Evolutionary conservation across 2,797 vertebrate species (phyloP).

Genomic region (Platalea minor): DNA sequence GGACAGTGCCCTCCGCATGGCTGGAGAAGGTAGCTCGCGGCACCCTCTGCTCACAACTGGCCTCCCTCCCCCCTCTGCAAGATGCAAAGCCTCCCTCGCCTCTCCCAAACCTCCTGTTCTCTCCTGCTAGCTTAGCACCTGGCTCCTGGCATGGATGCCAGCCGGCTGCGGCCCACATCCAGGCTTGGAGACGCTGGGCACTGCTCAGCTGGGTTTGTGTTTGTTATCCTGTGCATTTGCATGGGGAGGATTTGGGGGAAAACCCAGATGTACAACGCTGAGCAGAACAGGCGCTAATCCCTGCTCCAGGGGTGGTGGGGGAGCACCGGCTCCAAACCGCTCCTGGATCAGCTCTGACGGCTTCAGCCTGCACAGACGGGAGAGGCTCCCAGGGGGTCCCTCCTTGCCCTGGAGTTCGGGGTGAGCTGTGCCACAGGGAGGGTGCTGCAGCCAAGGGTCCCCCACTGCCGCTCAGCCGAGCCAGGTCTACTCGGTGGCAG

Average conservation of each 20-base stretch:
- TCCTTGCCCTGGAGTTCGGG: background rate
- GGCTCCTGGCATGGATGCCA: background rate
- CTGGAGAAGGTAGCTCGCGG: background rate
- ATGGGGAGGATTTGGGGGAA: constrained; percentile 41
- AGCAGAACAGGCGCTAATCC: constrained; percentile 7
- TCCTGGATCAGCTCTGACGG: background rate
- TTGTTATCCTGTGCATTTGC: constrained; percentile 18
- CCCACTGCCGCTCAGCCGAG: accelerated
- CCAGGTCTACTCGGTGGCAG: constrained; percentile 13
- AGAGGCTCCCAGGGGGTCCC: background rate
- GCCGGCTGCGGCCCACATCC: constrained; percentile 41
- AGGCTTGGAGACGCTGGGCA: background rate
- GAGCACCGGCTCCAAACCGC: background rate
- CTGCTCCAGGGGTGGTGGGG: background rate
- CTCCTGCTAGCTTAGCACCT: constrained; percentile 7
- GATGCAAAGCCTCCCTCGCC: background rate
- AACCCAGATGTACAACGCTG: background rate
- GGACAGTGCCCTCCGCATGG: background rate
- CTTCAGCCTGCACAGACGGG: background rate
- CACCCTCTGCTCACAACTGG: background rate
- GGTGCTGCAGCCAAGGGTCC: background rate
- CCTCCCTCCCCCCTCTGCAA: background rate
- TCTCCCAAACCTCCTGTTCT: background rate
- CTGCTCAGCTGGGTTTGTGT: constrained; percentile 29
- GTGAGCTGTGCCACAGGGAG: background rate